phyloP scores from a whole-genome alignment of 2,797 vertebrate species.

The Astyanax mexicanus region DNA sequence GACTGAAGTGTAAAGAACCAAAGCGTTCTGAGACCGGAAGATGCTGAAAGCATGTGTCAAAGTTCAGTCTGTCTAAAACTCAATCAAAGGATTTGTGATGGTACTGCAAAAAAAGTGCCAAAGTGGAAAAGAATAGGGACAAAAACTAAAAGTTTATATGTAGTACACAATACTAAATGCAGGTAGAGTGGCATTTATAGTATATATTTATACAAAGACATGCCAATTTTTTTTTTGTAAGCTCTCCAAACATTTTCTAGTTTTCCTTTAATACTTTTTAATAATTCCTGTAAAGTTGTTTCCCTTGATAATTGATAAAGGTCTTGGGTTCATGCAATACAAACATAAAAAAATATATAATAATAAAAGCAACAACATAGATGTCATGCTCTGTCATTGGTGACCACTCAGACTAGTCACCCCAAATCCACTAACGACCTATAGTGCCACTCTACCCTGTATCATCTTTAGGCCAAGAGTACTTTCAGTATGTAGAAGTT shows the following conservation, averaged over 20 bases:
- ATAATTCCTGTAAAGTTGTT: constrained; percentile 22
- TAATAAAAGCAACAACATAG: too few species aligned
- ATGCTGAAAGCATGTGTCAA: constrained; percentile 60
- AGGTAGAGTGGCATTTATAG: constrained; percentile 71
- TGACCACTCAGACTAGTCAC: constrained; percentile 38
- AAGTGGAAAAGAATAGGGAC: constrained; percentile 62
- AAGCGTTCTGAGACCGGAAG: constrained; percentile 50
- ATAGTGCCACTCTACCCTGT: neutral
- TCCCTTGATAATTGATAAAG: constrained; percentile 14
- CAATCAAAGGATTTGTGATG: constrained; percentile 56
- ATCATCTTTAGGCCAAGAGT: neutral
- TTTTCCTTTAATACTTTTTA: constrained; percentile 27
- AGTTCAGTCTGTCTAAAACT: constrained; percentile 42
- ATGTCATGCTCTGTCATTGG: too few species aligned
- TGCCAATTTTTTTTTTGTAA: constrained; percentile 24
- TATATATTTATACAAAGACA: constrained; percentile 76
- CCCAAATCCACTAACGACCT: constrained; percentile 22
- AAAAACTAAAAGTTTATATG: constrained; percentile 63
- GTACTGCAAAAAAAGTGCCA: constrained; percentile 73
- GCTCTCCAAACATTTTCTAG: constrained; percentile 29
- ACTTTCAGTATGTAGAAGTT: neutral
- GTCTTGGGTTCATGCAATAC: neutral
- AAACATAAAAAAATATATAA: too few species aligned
- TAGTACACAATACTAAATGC: constrained; percentile 69
- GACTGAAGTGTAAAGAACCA: constrained; percentile 7